These are phyloP conservation scores for Bostrychus sinensis DNA, from an alignment of 2,113 vertebrate genomes.

Conservation along the genomic window DNA sequence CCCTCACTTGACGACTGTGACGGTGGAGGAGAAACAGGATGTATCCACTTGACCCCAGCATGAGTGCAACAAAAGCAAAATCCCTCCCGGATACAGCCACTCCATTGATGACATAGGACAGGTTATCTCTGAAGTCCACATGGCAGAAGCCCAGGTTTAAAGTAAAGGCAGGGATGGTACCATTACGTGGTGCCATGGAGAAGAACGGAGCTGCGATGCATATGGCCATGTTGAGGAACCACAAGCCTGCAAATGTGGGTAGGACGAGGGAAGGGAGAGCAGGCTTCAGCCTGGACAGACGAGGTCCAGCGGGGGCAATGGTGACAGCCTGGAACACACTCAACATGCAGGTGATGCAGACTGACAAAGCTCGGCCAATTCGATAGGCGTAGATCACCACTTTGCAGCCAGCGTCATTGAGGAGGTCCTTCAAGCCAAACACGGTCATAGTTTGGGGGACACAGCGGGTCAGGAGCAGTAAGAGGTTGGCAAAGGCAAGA, in stretches of 20 bases:
- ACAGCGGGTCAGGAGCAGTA: slow-evolving; percentile 78
- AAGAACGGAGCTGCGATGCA: slow-evolving; percentile 78
- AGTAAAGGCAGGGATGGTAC: slow-evolving; percentile 76
- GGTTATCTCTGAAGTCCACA: slow-evolving; percentile 76
- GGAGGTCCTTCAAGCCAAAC: slow-evolving; percentile 73
- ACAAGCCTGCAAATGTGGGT: slow-evolving; percentile 73
- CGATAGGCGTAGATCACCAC: slow-evolving; percentile 81
- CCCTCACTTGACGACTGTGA: slow-evolving; percentile 67
- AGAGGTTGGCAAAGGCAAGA: slow-evolving; percentile 79
- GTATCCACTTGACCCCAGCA: slow-evolving; percentile 78
- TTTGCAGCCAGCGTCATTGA: slow-evolving; percentile 79
- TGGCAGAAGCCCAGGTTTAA: slow-evolving; percentile 82
- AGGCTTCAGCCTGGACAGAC: slow-evolving; percentile 63
- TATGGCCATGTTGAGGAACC: slow-evolving; percentile 80
- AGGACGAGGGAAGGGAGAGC: slow-evolving; percentile 66
- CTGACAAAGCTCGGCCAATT: slow-evolving; percentile 76
- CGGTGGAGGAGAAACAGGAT: slow-evolving; percentile 77
- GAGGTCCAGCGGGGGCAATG: slow-evolving; percentile 59
- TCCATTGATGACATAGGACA: slow-evolving; percentile 81
- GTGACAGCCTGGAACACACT: slow-evolving; percentile 80
- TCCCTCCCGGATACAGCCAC: slow-evolving; percentile 73
- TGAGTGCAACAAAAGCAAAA: slow-evolving; percentile 77
- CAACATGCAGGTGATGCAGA: slow-evolving; percentile 82
- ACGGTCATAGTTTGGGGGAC: slow-evolving; percentile 81
- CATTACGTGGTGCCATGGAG: slow-evolving; percentile 78